phyloP scores from a whole-genome alignment of 35 echinoderm and acorn worm species.

The Eucidaris tribuloides region DNA sequence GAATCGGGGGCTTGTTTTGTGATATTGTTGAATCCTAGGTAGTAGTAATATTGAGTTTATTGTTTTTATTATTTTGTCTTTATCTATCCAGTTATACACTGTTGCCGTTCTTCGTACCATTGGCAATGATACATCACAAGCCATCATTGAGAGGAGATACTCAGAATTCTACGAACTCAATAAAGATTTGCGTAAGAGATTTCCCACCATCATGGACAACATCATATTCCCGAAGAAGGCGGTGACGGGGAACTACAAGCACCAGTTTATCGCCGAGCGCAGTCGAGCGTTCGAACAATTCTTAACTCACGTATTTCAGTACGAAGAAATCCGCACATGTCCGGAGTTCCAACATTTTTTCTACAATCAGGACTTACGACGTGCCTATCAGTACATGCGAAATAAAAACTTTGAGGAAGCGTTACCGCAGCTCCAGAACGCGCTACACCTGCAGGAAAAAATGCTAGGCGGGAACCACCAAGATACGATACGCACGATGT shows the following conservation, averaged over 20 bases:
- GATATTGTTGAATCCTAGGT: too few species aligned
- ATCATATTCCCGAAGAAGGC: conserved; percentile 82
- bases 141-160: conserved; percentile 83
- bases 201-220: conserved; percentile 81
- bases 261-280: conserved; percentile 90
- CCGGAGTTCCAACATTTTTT: conserved; percentile 89
- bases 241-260: conserved; percentile 85
- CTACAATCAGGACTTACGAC: conserved; percentile 79
- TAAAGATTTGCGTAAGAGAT: conserved; percentile 43
- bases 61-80: conserved; percentile 10
- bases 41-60: too few species aligned
- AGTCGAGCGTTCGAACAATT: conserved; percentile 93
- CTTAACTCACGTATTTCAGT: conserved; percentile 60
- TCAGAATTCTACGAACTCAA: conserved; percentile 88
- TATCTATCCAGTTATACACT: conserved; percentile 70
- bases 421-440: conserved; percentile 86
- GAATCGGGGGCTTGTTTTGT: too few species aligned
- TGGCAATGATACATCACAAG: conserved; percentile 90
- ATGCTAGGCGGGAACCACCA: conserved; percentile 77
- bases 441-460: conserved; percentile 89
- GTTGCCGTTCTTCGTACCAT: conserved; percentile 85
- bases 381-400: conserved; percentile 74
- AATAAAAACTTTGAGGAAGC: conserved; percentile 74
- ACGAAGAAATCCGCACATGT: conserved; percentile 61
- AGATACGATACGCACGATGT: conserved; percentile 67